Base-by-base conservation (phyloP, 1,140 invertebrate genomes). In the Drosophila watanabei region DNA sequence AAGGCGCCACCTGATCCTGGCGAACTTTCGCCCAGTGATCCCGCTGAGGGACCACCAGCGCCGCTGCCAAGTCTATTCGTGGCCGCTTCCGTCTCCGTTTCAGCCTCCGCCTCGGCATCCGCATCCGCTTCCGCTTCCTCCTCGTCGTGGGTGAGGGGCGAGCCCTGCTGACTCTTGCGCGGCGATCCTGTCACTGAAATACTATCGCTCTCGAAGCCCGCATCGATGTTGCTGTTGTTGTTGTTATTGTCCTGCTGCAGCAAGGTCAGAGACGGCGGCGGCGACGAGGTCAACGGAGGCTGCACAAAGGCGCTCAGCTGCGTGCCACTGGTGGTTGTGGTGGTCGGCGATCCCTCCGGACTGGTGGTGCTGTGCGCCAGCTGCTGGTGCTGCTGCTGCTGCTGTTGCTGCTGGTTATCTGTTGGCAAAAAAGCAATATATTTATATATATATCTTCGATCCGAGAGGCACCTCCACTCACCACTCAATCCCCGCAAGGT, bases 121-220 rank as follows among this genome's bases (percentile, higher is more conserved):
- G 73, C 59, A 10, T 80, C 79, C 28, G 65, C 68, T 39, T 85
- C 75, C 5, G 61, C 77, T 41, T 88, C 85, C 78, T 89, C 85
- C 41, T 88, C 85, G 56, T 89, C 76, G 45, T 89, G 75, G 14
- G 72, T 88, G 20, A 88, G 37, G 5, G 85, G 54, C 1, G 85
- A 88, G 16, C 78, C 68, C 3, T 89, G 59, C 3, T 89, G 59
- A 28, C 88, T 82, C 43, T 93, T 93, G 0, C 85, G 51, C 5
- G 93, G 92, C 14, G 95, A 96, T 43, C 95, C 95, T 4, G 95
- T 96, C 57, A 96, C 95, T 49, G 95, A 96, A 90, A 96, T 96
- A 82, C 95, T 95, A 71, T 96, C 95, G 85, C 95, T 95, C 77
- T 95, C 93, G 70, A 93, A 93, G 13, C 92, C 92, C 0, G 91